Base-by-base conservation (phyloP, 2,888 invertebrate genomes). In the Dilophus febrilis region DNA sequence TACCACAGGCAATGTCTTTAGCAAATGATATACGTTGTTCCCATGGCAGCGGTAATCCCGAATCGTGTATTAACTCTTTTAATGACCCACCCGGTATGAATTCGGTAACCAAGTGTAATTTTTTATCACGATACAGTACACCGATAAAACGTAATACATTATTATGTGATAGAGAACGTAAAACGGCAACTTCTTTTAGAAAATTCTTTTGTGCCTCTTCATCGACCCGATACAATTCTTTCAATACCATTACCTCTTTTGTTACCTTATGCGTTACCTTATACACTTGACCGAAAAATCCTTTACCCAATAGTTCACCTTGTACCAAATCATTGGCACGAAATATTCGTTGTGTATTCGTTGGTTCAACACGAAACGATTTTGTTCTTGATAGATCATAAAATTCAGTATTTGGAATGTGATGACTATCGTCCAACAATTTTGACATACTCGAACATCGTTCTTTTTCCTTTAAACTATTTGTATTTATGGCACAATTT, bases 141-240 rank as follows among this genome's bases (percentile, higher is more conserved):
- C 94, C 94, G 46, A 90, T 82, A 58, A 92, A 91, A 32, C 84
- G 73, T 30, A 94, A 65, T 34, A 94, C 91, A 64, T 92, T 90
- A 19, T 81, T 77, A 64, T 94, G 92, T 50, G 80, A 75, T 45
- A 94, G 67, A 34, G 86, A 86, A 12, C 92, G 74, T 31, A 94
- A 65, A 19, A 94, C 91, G 3, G 92, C 92, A 41, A 91, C 90
- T 74, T 94, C 94, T 64, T 92, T 91, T 28, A 94, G 67, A 57
- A 94, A 94, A 64, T 86, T 90, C 51, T 81, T 78, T 59, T 94
- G 91, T 2, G 92, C 92, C 52, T 87, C 88, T 55, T 91, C 92
- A 55, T 94, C 92, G 17, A 92, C 85, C 40, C 88, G 69, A 64
- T 90, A 85, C 41, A 94, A 68, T 56, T 94, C 91, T 55, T 94